Evolutionary conservation across 2,797 vertebrate genomes (phyloP), one percentile per base, ranked within the genome.

Genomic region (Salmo trutta): DNA sequence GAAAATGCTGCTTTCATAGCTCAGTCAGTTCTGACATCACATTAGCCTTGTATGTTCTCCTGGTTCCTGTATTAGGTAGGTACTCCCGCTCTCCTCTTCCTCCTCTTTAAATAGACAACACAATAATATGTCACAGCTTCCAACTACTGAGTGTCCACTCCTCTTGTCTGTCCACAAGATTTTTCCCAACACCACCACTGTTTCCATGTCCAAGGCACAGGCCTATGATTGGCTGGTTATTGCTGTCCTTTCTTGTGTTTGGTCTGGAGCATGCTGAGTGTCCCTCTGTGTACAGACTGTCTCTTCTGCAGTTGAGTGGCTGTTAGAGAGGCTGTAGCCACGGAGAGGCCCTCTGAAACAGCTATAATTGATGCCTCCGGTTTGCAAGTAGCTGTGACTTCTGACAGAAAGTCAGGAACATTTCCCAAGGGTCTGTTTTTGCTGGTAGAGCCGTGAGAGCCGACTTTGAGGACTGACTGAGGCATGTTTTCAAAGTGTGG

Each of bases 351-450:
- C 41, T 47, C 41, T 79, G 75, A 84, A 82, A 84, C 29, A 53
- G 80, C 54, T 79, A 77, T 85, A 84, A 86, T 85, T 85, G 85
- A 88, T 85, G 82, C 83, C 80, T 77, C 47, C 17, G 70, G 76
- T 86, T 89, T 79, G 79, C 87, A 86, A 85, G 84, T 85, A 83
- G 82, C 81, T 85, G 89, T 85, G 80, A 88, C 80, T 89, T 85
- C 82, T 88, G 78, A 88, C 86, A 84, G 84, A 84, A 78, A 82
- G 73, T 68, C 84, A 83, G 83, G 83, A 88, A 90, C 85, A 86
- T 77, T 83, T 87, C 83, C 84, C 78, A 71, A 77, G 82, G 84
- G 79, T 78, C 52, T 87, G 84, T 88, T 88, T 83, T 81, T 81
- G 71, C 82, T 90, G 88, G 85, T 85, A 81, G 74, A 31, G 71